Evolutionary conservation across 2,797 vertebrate genomes (phyloP).

Genomic region (Channallabes apus): DNA sequence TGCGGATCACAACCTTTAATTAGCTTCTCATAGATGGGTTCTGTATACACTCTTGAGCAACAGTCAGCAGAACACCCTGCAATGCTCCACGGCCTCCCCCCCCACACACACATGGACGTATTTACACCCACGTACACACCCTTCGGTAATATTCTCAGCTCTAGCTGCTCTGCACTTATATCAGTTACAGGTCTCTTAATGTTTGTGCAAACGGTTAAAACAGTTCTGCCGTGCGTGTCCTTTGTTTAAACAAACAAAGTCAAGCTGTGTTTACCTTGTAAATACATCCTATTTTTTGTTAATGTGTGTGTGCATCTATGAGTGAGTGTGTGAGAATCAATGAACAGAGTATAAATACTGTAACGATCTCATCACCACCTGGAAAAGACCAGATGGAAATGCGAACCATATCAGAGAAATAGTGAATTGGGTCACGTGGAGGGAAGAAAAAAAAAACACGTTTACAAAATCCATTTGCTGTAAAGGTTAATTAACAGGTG

Average conservation of each 20-base stretch:
- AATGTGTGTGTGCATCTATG: background rate
- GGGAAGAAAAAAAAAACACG: background rate
- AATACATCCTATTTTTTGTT: background rate
- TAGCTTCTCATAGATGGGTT: background rate
- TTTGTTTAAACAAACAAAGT: background rate
- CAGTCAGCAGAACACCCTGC: background rate
- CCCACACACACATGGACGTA: background rate
- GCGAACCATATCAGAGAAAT: background rate
- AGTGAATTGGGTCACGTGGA: too few relatives aligned
- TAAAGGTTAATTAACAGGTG: slow-evolving; percentile 31
- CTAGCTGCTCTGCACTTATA: slow-evolving; percentile 17
- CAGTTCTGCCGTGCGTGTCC: too few relatives aligned
- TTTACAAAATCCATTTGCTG: background rate
- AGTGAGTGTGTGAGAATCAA: background rate
- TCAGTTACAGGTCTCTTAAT: background rate
- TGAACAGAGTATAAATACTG: background rate
- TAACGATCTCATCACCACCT: background rate
- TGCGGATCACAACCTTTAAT: background rate
- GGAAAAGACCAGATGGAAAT: slow-evolving; percentile 14
- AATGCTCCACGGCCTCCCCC: background rate
- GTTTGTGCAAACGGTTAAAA: background rate
- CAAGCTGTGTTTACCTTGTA: background rate
- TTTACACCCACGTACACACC: background rate
- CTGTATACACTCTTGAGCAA: background rate
- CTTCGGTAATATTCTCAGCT: background rate